Evolutionary conservation across 2,888 invertebrate genomes (phyloP).

Genomic region (Leptopilina syphax): DNA sequence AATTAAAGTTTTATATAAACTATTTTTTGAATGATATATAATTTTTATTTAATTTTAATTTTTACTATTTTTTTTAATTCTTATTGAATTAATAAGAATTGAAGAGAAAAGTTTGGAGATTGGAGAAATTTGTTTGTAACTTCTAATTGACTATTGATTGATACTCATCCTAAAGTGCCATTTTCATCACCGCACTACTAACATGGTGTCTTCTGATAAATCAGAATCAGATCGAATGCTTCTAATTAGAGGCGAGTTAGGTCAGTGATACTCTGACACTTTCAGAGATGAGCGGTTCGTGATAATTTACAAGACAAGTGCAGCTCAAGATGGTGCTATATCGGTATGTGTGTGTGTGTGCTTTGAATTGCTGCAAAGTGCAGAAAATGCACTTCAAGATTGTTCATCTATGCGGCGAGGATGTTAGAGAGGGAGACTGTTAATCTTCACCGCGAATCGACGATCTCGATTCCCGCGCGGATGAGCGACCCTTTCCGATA

Average conservation of each 20-base stretch:
- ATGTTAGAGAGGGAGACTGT: slow-evolving; percentile 20
- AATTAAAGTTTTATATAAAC: too few species aligned
- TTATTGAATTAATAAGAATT: too few species aligned
- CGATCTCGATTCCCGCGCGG: slow-evolving; percentile 41
- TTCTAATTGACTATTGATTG: too few species aligned
- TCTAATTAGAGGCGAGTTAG: slow-evolving; percentile 30
- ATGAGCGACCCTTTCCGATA: slow-evolving; percentile 46
- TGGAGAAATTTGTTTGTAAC: too few species aligned
- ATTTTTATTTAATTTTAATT: too few species aligned
- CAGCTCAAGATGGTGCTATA: slow-evolving; percentile 63
- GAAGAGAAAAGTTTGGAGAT: too few species aligned
- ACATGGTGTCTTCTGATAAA: slow-evolving; percentile 10
- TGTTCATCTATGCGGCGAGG: slow-evolving; percentile 47
- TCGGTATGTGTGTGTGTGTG: slow-evolving; percentile 41
- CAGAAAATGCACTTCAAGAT: slow-evolving; percentile 45
- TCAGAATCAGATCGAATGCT: neutral
- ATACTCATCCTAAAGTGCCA: neutral
- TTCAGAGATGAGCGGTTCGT: slow-evolving; percentile 41
- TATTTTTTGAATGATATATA: too few species aligned
- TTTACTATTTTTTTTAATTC: too few species aligned
- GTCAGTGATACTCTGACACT: slow-evolving; percentile 49
- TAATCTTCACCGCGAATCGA: slow-evolving; percentile 50
- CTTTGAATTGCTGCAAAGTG: slow-evolving; percentile 36
- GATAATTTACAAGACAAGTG: slow-evolving; percentile 62
- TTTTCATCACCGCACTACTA: neutral